phyloP scores from a whole-genome alignment of 1,140 invertebrate species.

The Cyclina sinensis region DNA sequence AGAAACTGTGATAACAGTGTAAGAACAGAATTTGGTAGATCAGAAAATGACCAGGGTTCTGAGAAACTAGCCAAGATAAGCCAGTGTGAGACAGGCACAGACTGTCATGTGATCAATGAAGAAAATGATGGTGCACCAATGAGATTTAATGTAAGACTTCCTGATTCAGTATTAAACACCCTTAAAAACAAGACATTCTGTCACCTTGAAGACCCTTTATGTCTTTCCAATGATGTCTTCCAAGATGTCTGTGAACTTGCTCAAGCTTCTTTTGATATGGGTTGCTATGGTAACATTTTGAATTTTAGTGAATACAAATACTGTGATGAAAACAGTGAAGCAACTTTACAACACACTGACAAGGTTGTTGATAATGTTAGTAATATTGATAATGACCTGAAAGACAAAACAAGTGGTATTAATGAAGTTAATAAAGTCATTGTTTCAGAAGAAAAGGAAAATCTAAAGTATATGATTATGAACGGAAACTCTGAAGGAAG shows the following conservation, averaged over 20 bases:
- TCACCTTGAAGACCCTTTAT: constrained; percentile 49
- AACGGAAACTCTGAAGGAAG: not conserved
- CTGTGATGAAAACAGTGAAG: not conserved
- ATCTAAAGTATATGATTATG: not conserved
- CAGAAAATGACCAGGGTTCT: not conserved
- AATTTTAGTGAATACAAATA: constrained; percentile 8
- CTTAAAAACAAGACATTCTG: constrained; percentile 24
- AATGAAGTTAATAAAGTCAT: not conserved
- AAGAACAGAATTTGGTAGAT: too few relatives aligned
- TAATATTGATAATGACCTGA: not conserved
- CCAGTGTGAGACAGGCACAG: not conserved
- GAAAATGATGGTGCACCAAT: not conserved
- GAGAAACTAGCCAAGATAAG: not conserved
- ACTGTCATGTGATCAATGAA: not conserved
- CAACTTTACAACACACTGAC: not conserved
- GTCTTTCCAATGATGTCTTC: constrained; percentile 22
- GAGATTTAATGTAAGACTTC: not conserved
- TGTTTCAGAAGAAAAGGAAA: not conserved
- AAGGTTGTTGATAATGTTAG: not conserved
- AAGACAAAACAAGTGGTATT: not conserved
- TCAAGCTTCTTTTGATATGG: constrained; percentile 65
- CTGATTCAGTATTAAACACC: not conserved
- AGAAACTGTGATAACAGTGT: not conserved
- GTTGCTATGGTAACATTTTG: constrained; percentile 64
- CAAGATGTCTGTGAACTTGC: constrained; percentile 44